Percentiles rank a stretch among this genome's conserved stretches.
These are phyloP conservation scores for Notechis scutatus DNA, from an alignment of 2,113 vertebrate species.

Conservation along the genomic window DNA sequence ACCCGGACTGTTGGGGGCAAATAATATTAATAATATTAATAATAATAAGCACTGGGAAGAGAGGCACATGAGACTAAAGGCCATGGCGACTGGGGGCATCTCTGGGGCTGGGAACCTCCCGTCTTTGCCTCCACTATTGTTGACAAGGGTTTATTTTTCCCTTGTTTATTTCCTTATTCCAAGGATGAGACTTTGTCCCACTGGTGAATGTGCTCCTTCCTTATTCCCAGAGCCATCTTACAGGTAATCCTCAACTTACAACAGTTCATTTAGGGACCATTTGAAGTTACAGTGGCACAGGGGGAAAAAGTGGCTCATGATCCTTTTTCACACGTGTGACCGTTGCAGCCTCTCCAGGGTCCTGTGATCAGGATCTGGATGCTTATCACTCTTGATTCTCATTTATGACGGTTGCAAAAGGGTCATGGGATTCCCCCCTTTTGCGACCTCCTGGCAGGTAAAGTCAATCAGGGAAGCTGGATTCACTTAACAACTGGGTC, in stretches of 20 bases:
- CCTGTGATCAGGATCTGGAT: not conserved
- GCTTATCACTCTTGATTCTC: not conserved
- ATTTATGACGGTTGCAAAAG: too few relatives aligned
- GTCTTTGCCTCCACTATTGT: not conserved
- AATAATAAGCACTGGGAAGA: too few relatives aligned
- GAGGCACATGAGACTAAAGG: too few relatives aligned
- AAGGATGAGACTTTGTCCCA: not conserved
- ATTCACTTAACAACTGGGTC: too few relatives aligned
- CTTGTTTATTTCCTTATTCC: not conserved
- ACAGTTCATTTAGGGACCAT: too few relatives aligned
- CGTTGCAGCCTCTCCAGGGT: too few relatives aligned
- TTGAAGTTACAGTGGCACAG: not conserved
- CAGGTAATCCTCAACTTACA: not conserved
- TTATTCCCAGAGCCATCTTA: constrained; percentile 37
- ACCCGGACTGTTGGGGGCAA: too few relatives aligned
- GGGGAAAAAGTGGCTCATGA: not conserved
- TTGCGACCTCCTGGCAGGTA: too few relatives aligned
- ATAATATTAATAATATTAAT: too few relatives aligned
- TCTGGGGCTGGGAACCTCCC: not conserved
- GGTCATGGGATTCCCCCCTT: too few relatives aligned
- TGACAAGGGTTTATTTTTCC: rapidly evolving
- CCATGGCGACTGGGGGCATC: not conserved
- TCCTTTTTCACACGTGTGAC: not conserved
- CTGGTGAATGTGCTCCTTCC: not conserved
- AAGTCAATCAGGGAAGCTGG: too few relatives aligned